Base-by-base conservation (phyloP, 2,888 invertebrate genomes). In the Macrosoma leucophasiata region DNA sequence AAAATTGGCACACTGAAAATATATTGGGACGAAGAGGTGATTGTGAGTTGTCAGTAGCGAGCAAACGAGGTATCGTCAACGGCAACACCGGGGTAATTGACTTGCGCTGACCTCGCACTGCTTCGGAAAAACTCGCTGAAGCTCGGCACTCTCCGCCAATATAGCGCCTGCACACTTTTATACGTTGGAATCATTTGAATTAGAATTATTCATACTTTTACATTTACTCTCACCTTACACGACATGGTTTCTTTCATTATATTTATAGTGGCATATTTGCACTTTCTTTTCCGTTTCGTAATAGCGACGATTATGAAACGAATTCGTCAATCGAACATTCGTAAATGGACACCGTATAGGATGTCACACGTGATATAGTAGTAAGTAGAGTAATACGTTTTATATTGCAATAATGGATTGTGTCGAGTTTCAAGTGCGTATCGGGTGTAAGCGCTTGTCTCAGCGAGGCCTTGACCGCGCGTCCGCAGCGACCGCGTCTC, bases 71-170 rank as follows among this genome's bases (percentile, higher is more conserved):
- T 56, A 50, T 47, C 59, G 57, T 47, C 61, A 57, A 47, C 57
- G 50, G 52, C 59, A 57, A 65, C 48, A 74, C 70, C 55, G 86
- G 86, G 88, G 88, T 88, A 88, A 88, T 86, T 88, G 88, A 89
- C 88, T 88, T 72, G 63, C 54, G 61, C 65, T 88, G 88, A 89
- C 88, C 88, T 82, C 82, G 69, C 63, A 45, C 46, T 60, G 65
- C 70, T 70, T 76, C 74, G 75, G 71, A 67, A 73, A 74, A 75
- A 66, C 68, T 77, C 75, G 77, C 47, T 53, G 36, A 26, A 49
- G 39, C 55, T 76, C 74, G 75, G 66, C 52, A 46, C 48, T 57
- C 68, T 67, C 48, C 50, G 52, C 33, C 48, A 43, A n/a, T n/a
- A n/a, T n/a, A n/a, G n/a, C n/a, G n/a, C n/a, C n/a, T n/a, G n/a